Conservation (phyloP, 2,888 invertebrate species). For the Drosophila engyochracea region DNA sequence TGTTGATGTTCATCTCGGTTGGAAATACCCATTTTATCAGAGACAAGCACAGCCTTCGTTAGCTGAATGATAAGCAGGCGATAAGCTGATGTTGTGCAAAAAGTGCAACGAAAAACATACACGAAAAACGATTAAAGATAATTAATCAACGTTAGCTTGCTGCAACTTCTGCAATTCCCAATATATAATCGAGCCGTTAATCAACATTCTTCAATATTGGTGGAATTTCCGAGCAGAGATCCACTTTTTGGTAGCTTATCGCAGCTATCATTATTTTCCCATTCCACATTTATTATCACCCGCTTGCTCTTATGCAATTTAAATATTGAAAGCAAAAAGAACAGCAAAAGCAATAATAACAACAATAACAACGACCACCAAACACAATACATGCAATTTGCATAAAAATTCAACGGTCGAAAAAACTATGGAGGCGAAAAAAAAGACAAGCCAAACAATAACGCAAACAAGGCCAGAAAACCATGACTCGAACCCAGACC, state of each 20-base stretch:
- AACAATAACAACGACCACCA: slow-evolving; percentile 15
- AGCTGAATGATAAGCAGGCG: neutral
- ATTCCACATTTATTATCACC: slow-evolving; percentile 53
- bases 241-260: slow-evolving; percentile 86
- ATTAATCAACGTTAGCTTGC: slow-evolving; percentile 6
- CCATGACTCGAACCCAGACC: neutral
- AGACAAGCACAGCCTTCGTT: neutral
- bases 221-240: slow-evolving; percentile 87
- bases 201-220: slow-evolving; percentile 64
- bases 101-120: neutral
- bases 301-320: slow-evolving; percentile 54
- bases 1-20: neutral
- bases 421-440: slow-evolving; percentile 29
- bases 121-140: neutral
- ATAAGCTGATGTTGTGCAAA: neutral
- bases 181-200: slow-evolving; percentile 11
- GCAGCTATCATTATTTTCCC: slow-evolving; percentile 54
- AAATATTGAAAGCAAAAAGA: slow-evolving; percentile 64
- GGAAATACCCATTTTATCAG: neutral
- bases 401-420: slow-evolving; percentile 65
- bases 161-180: neutral
- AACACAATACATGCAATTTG: slow-evolving; percentile 65
- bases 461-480: slow-evolving; percentile 15
- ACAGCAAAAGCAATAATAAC: slow-evolving; percentile 5
- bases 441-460: neutral